Conservation (phyloP, 2,113 vertebrate genomes). For the Forbesichthys papilliferus region DNA sequence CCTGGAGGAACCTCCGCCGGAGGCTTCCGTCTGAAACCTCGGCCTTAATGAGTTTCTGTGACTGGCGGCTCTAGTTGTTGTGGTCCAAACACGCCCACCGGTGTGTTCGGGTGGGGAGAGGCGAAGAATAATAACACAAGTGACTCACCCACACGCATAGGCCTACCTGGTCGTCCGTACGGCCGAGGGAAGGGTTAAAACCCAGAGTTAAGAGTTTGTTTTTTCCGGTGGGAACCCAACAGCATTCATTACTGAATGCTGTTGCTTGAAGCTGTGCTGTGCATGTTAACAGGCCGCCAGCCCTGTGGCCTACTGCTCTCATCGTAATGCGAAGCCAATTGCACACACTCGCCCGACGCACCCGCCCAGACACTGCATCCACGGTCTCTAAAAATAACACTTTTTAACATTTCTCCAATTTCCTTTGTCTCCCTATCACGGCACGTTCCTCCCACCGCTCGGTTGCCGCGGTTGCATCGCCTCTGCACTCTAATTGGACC, state of each 20-base stretch:
- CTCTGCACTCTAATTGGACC: slow-evolving; percentile 44
- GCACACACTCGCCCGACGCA: slow-evolving; percentile 1
- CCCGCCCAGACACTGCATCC: background rate
- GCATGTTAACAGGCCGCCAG: slow-evolving; percentile 66
- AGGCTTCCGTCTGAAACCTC: slow-evolving; percentile 43
- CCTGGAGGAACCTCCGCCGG: slow-evolving; percentile 51
- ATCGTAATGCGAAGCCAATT: slow-evolving; percentile 66
- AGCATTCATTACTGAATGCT: slow-evolving; percentile 59
- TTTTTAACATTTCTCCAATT: slow-evolving; percentile 45
- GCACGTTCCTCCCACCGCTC: slow-evolving; percentile 20
- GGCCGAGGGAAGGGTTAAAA: slow-evolving; percentile 30
- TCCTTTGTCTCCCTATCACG: slow-evolving; percentile 33
- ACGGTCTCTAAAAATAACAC: background rate
- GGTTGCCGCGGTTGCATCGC: slow-evolving; percentile 13
- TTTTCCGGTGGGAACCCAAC: slow-evolving; percentile 60
- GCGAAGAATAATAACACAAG: background rate
- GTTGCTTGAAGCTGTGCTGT: slow-evolving; percentile 61
- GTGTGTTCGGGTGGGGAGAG: background rate
- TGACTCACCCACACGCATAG: background rate
- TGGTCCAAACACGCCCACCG: background rate
- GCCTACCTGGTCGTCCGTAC: slow-evolving; percentile 17
- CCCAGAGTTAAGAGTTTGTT: slow-evolving; percentile 48
- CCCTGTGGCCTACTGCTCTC: slow-evolving; percentile 42
- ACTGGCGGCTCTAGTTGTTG: slow-evolving; percentile 44
- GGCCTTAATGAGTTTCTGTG: slow-evolving; percentile 67